Conservation (phyloP, 2,888 invertebrate genomes). For the Cephus spinipes region DNA sequence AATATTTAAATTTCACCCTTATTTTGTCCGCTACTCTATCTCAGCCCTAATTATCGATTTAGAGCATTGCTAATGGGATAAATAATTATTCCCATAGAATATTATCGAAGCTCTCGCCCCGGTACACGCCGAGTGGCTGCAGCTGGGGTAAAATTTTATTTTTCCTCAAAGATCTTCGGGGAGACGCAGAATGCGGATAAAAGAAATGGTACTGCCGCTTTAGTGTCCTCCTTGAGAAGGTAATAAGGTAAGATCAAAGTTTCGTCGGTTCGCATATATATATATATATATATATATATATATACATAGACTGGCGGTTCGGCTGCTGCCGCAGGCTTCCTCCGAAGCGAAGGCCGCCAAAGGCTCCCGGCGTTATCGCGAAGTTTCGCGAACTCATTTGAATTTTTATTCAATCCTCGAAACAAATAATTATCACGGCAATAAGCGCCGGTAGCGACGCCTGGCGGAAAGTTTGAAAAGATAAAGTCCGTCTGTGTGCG, state of each 20-base stretch:
- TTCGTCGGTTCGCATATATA: conserved; percentile 23
- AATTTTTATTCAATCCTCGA: conserved; percentile 60
- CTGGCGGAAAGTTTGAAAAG: background rate
- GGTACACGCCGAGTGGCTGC: too few relatives aligned
- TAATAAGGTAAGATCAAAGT: conserved; percentile 64
- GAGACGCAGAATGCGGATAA: background rate
- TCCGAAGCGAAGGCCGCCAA: background rate
- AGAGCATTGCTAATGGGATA: background rate
- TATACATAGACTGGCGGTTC: too few relatives aligned
- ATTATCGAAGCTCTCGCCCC: background rate
- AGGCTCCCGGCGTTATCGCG: background rate
- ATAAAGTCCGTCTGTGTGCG: background rate
- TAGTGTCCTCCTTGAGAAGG: conserved; percentile 45
- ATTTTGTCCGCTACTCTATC: background rate
- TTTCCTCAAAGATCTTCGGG: background rate
- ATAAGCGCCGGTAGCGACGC: conserved; percentile 36
- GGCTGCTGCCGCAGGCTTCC: conserved; percentile 7
- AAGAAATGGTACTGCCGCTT: background rate
- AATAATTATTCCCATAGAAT: background rate
- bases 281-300: too few relatives aligned
- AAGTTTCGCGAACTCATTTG: conserved; percentile 55
- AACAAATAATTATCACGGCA: conserved; percentile 62
- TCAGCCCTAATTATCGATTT: background rate
- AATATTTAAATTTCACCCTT: background rate
- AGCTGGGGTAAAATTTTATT: background rate